Evolutionary conservation across 1,140 invertebrate genomes (phyloP).

Genomic region (Limonius californicus): DNA sequence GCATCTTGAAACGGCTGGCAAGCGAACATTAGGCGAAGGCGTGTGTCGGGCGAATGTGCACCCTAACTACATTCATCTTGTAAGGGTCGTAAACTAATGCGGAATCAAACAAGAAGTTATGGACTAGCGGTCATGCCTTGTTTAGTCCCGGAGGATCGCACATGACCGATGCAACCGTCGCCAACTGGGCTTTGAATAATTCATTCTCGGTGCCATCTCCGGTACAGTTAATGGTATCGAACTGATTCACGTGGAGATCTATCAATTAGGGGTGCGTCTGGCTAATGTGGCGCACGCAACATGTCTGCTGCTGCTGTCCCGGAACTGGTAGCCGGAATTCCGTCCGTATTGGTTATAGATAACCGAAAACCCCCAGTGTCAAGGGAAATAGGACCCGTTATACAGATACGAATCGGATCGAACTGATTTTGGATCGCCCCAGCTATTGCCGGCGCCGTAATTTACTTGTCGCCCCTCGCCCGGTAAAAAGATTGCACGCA

Average conservation of each 20-base stretch:
- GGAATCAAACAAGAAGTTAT: constrained; percentile 38
- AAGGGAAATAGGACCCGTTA: neutral
- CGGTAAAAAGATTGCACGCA: neutral
- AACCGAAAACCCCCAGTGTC: neutral
- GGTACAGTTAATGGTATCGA: constrained; percentile 35
- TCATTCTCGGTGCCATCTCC: constrained; percentile 34
- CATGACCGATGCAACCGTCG: constrained; percentile 22
- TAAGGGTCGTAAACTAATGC: constrained; percentile 30
- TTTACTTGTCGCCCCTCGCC: neutral
- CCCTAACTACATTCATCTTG: constrained; percentile 26
- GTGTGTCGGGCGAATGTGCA: neutral
- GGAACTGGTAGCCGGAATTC: neutral
- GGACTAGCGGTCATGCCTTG: constrained; percentile 18
- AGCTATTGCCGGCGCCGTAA: neutral
- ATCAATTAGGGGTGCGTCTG: constrained; percentile 34
- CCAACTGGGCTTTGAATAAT: constrained; percentile 31
- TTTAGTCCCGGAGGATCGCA: constrained; percentile 25
- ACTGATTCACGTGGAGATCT: constrained; percentile 31
- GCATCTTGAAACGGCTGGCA: neutral
- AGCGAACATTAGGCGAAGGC: neutral
- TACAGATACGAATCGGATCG: neutral
- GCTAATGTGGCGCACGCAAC: constrained; percentile 32
- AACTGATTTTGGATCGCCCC: neutral
- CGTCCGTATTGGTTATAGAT: neutral
- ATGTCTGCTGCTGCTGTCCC: constrained; percentile 19